Evolutionary conservation across 2,888 invertebrate species (phyloP), one percentile per base, ranked within the genome.

Genomic region (Lymantria monacha): DNA sequence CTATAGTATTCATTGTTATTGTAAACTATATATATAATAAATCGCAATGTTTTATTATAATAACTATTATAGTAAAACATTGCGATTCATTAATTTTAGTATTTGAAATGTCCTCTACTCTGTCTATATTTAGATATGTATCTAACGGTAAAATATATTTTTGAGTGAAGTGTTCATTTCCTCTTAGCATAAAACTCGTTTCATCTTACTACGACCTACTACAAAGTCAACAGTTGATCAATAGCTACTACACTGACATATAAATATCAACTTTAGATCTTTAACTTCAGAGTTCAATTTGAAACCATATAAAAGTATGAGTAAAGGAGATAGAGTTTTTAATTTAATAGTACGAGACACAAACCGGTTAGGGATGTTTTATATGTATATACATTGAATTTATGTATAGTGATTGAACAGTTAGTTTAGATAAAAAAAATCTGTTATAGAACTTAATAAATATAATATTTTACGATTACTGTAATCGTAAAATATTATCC

Each of bases 141-240:
- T 72, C 69, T 85, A 89, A 87, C 89, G 80, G 87, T 86, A 81
- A 76, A 33, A 12, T 13, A 63, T 70, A 71, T 81, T 82, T 82
- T 80, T 74, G 74, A 79, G 72, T 64, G 61, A 72, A 83, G 80
- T 84, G 79, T 78, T 75, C 79, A 79, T 75, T 83, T 80, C 81
- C 80, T 80, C 76, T 81, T 80, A 81, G 66, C 74, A 75, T 66
- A 61, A 79, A 88, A 88, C 89, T 74, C 65, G 89, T 89, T 88
- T 79, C 57, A 63, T 69, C 74, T 87, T 89, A 89, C 90, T 89
- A 89, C 85, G 81, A 69, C 72, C 79, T 88, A 89, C 89, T 89
- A 89, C 77, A 72, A 72, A 73, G 74, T 73, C 72, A 76, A 79
- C 72, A 75, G 66, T 60, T 51, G 44, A 54, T 48, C 7, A 14